These are phyloP conservation scores for Varanus salvator DNA, from an alignment of 2,113 vertebrate genomes.

Conservation along the genomic window DNA sequence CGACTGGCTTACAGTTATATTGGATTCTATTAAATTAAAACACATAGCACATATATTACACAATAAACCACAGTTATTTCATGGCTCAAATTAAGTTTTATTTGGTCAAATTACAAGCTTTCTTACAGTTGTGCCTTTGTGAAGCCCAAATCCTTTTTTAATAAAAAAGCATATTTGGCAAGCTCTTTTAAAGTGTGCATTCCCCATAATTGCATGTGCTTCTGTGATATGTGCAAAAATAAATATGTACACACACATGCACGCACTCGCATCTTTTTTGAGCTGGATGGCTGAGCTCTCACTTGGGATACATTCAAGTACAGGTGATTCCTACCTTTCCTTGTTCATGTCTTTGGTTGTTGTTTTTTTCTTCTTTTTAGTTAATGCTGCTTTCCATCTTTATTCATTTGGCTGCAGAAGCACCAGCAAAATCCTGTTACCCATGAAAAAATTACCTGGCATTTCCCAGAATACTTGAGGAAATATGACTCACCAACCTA, in stretches of 20 bases:
- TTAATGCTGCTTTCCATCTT: conserved; percentile 47
- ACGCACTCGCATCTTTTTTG: background rate
- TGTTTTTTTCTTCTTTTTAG: background rate
- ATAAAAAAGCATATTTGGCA: conserved; percentile 70
- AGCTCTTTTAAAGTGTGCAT: conserved; percentile 72
- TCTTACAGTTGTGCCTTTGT: conserved; percentile 86
- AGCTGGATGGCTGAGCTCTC: conserved; percentile 55
- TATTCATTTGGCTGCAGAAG: conserved; percentile 71
- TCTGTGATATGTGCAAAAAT: background rate
- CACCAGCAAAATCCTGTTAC: conserved; percentile 37
- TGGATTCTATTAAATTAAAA: conserved; percentile 86
- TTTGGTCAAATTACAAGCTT: conserved; percentile 87
- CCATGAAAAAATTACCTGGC: conserved; percentile 65
- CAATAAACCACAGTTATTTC: conserved; percentile 89
- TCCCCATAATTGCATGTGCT: conserved; percentile 56
- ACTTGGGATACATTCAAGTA: conserved; percentile 44
- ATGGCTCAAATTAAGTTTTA: conserved; percentile 91
- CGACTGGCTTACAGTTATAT: conserved; percentile 84
- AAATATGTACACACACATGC: background rate
- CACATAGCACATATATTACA: conserved; percentile 87
- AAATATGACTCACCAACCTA: conserved; percentile 68
- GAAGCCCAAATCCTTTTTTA: conserved; percentile 86
- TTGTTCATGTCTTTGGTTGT: conserved; percentile 38
- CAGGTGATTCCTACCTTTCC: conserved; percentile 52
- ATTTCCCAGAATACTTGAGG: conserved; percentile 78